phyloP scores from a whole-genome alignment of 2,888 invertebrate genomes.

The Agonopterix subpropinquella region DNA sequence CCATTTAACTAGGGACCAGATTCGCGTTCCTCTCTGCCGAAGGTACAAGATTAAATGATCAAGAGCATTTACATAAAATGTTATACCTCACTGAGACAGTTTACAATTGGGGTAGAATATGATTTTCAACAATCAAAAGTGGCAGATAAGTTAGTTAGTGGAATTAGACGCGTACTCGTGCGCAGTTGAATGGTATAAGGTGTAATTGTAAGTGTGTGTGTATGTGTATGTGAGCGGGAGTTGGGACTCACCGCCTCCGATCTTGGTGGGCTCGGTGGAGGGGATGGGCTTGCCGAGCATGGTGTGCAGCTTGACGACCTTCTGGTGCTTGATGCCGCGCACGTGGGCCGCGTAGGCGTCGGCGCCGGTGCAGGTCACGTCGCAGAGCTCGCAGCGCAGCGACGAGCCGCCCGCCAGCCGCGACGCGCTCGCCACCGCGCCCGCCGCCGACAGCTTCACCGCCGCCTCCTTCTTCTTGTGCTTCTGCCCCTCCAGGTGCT shows the following conservation, averaged over 20 bases:
- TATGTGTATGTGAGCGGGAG: neutral
- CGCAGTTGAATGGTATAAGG: no score
- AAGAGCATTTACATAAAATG: no score
- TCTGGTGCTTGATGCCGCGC: constrained; percentile 98
- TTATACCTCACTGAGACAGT: no score
- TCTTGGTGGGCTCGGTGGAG: constrained; percentile 93
- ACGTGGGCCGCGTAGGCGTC: constrained; percentile 99
- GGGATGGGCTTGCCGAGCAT: constrained; percentile 99
- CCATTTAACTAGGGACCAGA: no score
- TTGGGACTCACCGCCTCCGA: constrained; percentile 46
- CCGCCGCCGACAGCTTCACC: constrained; percentile 78
- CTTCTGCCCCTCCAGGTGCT: constrained; percentile 98
- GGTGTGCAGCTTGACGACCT: constrained; percentile 96
- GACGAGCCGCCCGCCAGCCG: constrained; percentile 60
- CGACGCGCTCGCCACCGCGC: constrained; percentile 48
- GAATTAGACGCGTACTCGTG: no score
- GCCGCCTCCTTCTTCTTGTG: constrained; percentile 98
- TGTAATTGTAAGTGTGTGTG: no score
- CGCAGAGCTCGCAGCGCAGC: constrained; percentile 96
- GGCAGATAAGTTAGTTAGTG: no score
- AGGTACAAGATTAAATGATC: no score
- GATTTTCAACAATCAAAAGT: no score
- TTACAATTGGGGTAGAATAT: no score
- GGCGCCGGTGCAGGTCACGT: constrained; percentile 98
- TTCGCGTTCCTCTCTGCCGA: no score